Evolutionary conservation across 2,797 vertebrate species (phyloP), one percentile per base, ranked within the genome.

Genomic region (Ficedula albicollis): DNA sequence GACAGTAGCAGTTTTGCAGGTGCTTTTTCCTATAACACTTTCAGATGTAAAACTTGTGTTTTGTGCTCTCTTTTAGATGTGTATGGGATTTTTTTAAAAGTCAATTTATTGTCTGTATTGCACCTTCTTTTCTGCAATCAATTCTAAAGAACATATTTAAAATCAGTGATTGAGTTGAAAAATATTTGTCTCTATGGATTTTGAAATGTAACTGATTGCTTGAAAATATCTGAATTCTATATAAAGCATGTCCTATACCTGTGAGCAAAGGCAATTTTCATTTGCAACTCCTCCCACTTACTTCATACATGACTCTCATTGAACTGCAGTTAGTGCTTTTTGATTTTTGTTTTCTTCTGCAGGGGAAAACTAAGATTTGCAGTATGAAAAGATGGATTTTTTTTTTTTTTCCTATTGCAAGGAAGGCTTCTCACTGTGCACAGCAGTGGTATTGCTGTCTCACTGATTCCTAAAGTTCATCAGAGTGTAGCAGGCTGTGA

Each of bases 21-120:
- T n/a, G 10, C 18, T 75, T 60, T 66, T 68, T 3, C 7, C 13
- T 2, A 1, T 23, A 36, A 41, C 12, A 29, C 20, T 75, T 90
- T 77, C 58, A 58, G 15, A 26, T 41, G 46, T 68, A 38, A 51
- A 67, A 15, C 4, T 3, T 21, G 34, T 0, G 0, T 76, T 78
- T 72, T 2, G 18, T 55, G 9, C 15, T 51, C 13, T 48, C 81
- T 49, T 83, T 48, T 19, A 85, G 6, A 51, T 62, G 5, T 17
- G 6, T 34, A 3, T 34, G 9, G 34, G 27, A 29, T 52, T 70
- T 81, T 73, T 62, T 10, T 27, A 27, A n/a, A 79, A 83, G 29
- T 60, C 12, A 39, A 5, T n/a, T 73, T 67, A 32, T 73, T 39
- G 20, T 63, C 43, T 59, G 4, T 68, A 13, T 70, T 87, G 8